phyloP scores from a whole-genome alignment of 2,888 invertebrate genomes.

The Hermaeophaga mercurialis region DNA sequence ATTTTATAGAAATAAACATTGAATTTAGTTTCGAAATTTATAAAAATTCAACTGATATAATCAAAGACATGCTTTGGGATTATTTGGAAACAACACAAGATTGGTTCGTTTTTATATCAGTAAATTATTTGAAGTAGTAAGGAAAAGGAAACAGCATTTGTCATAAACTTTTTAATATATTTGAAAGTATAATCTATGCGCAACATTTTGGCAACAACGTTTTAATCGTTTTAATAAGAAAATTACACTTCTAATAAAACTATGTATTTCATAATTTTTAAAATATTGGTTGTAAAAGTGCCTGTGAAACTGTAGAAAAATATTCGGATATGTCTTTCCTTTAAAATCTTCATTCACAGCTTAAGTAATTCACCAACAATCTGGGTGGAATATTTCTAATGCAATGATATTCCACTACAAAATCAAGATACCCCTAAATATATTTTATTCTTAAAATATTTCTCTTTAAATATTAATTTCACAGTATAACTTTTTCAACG shows the following conservation, averaged over 20 bases:
- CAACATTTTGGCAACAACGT: slow-evolving; percentile 20
- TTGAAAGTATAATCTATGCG: slow-evolving; percentile 10
- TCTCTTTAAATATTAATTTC: not conserved
- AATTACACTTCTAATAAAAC: not conserved
- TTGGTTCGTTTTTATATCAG: no score
- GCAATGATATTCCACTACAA: no score
- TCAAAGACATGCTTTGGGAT: no score
- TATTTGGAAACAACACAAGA: no score
- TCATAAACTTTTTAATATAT: slow-evolving; percentile 4
- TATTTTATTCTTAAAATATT: not conserved
- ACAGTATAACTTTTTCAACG: slow-evolving; percentile 4
- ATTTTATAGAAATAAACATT: no score
- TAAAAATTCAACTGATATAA: no score
- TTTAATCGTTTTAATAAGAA: slow-evolving; percentile 6
- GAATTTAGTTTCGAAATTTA: no score
- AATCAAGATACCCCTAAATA: not conserved
- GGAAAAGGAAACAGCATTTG: not conserved
- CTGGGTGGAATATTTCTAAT: not conserved
- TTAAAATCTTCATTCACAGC: not conserved
- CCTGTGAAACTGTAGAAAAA: not conserved
- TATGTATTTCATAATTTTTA: not conserved
- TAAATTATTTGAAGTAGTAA: no score
- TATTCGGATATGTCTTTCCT: not conserved
- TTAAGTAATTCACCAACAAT: not conserved
- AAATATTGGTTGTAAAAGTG: not conserved